These are phyloP conservation scores for Cremastinae sp. DNA, from an alignment of 2,888 invertebrate genomes.

Conservation along the genomic window DNA sequence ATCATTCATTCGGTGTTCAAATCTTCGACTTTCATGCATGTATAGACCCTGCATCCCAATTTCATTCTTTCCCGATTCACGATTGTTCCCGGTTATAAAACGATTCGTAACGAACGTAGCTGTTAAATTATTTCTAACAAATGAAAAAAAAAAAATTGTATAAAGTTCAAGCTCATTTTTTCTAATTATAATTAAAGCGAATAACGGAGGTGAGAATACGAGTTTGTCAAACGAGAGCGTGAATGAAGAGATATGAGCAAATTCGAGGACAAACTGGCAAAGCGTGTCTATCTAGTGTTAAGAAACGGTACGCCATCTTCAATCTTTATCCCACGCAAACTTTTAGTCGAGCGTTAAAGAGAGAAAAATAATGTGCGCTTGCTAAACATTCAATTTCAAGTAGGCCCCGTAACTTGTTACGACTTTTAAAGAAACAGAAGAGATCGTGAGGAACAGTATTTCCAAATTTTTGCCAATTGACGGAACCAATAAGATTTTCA, in stretches of 20 bases:
- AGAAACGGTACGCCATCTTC: slow-evolving; percentile 44
- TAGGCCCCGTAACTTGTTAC: slow-evolving; percentile 42
- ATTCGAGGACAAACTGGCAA: slow-evolving; percentile 33
- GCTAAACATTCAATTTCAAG: slow-evolving; percentile 6
- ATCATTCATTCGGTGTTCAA: slow-evolving; percentile 47
- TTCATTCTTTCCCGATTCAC: slow-evolving; percentile 21
- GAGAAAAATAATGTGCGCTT: slow-evolving; percentile 36
- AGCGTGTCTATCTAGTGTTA: slow-evolving; percentile 53
- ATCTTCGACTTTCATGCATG: slow-evolving; percentile 53
- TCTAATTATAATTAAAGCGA: slow-evolving; percentile 58
- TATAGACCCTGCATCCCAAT: slow-evolving; percentile 48
- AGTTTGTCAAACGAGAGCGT: slow-evolving; percentile 32
- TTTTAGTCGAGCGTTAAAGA: slow-evolving; percentile 42
- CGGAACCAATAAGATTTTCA: no score
- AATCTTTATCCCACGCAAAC: slow-evolving; percentile 28
- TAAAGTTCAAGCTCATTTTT: slow-evolving; percentile 64
- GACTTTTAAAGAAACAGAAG: background rate
- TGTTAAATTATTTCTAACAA: slow-evolving; percentile 59
- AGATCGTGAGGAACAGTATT: no score
- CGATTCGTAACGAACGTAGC: slow-evolving; percentile 47
- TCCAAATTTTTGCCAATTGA: no score
- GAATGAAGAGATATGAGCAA: slow-evolving; percentile 32
- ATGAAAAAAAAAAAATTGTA: slow-evolving; percentile 57
- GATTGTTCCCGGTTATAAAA: slow-evolving; percentile 40
- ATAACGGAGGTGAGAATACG: background rate